A percentile compares a stretch with the other conserved stretches of the same genome.
These are phyloP conservation scores for Propithecus coquereli DNA, from an alignment of 2,113 vertebrate genomes.

Conservation along the genomic window DNA sequence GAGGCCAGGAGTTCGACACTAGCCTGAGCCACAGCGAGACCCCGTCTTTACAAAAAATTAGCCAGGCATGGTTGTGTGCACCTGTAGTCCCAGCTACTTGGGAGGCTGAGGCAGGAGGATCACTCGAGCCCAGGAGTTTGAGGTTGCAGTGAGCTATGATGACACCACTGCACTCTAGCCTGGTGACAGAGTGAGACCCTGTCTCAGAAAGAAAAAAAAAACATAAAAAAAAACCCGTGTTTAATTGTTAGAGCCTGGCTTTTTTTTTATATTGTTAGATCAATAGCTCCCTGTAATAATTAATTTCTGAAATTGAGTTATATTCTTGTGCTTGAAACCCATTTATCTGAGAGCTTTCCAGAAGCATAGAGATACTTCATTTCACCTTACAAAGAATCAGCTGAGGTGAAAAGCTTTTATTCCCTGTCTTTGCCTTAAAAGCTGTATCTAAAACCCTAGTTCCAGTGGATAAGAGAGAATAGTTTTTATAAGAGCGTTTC, in stretches of 20 bases:
- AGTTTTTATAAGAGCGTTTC: conserved; percentile 46
- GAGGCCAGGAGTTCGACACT: too few relatives aligned
- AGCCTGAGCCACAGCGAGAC: too few relatives aligned
- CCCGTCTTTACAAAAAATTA: too few relatives aligned
- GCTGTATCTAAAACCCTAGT: conserved; percentile 37
- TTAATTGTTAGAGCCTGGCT: conserved; percentile 29
- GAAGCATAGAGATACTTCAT: conserved; percentile 36
- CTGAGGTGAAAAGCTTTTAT: conserved; percentile 29
- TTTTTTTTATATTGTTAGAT: conserved; percentile 12
- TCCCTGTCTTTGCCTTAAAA: conserved; percentile 12
- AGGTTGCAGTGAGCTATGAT: too few relatives aligned
- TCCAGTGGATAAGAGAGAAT: neutral
- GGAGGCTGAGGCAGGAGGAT: too few relatives aligned
- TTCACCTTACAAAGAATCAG: conserved; percentile 28
- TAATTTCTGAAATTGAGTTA: conserved; percentile 48
- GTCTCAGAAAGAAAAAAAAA: too few relatives aligned
- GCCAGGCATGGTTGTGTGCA: too few relatives aligned
- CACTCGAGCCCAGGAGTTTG: too few relatives aligned
- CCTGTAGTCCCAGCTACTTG: too few relatives aligned
- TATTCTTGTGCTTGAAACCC: conserved; percentile 44
- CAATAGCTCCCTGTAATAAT: neutral
- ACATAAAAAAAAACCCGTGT: neutral
- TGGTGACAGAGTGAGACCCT: too few relatives aligned
- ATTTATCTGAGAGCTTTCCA: conserved; percentile 23
- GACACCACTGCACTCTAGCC: too few relatives aligned